Evolutionary conservation across 2,113 vertebrate species (phyloP), one percentile per base, ranked within the genome.

Genomic region (Hemicordylus capensis): DNA sequence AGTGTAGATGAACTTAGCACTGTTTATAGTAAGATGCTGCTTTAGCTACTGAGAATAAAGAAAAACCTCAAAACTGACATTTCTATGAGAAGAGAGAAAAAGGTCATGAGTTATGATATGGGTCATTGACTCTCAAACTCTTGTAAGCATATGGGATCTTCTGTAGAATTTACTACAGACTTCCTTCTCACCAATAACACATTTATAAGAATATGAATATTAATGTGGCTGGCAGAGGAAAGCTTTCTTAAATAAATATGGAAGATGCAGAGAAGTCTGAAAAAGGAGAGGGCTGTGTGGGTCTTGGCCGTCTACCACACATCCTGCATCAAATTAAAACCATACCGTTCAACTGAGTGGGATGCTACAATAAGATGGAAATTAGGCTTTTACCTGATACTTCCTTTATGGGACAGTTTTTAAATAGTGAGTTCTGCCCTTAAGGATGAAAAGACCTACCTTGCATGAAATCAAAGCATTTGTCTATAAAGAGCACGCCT

Each of bases 1-100:
- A 89, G 88, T 78, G 80, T 87, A 87, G 83, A 86, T 85, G 90
- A 84, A 95, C 91, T 93, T 93, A 81, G 89, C 89, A 54, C 51
- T 54, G 12, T 51, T 94, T 95, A 90, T 87, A 88, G 56, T 80
- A 87, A 92, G 89, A 92, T 84, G 66, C 46, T 92, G 67, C 90
- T 81, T 88, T 59, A 90, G 90, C 90, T 94, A 89, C 94, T 89
- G 89, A 88, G 88, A 85, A 89, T 88, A 85, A 64, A 88, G 39
- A 70, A 48, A 48, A n/a, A 11, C 24, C 24, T 14, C 90, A n/a
- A 66, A 28, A 37, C 54, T 75, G 80, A 76, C 61, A 77, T 90
- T 88, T 93, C 87, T 89, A 28, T 86, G 85, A 90, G 87, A 89
- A 91, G 83, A 87, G 87, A 75, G 6, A 4, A 64, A 77, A 88